Conservation (phyloP, 2,888 invertebrate species). For the Hololepta plana region DNA sequence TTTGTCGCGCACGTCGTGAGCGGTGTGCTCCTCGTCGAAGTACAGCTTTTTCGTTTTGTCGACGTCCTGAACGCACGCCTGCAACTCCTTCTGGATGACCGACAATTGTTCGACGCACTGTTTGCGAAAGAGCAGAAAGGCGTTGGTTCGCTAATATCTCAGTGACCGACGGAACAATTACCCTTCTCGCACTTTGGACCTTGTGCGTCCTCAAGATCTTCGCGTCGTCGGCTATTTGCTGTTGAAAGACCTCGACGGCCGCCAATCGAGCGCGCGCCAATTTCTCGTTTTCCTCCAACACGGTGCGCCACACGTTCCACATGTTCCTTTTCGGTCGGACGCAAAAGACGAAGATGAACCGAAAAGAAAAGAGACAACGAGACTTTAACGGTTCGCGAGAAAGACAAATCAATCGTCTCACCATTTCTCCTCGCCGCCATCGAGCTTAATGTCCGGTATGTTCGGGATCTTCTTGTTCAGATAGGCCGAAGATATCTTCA, state of each 20-base stretch:
- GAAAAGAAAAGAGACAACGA: background rate
- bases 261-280: constrained; percentile 77
- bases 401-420: constrained; percentile 25
- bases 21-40: constrained; percentile 89
- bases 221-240: constrained; percentile 86
- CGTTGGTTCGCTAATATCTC: constrained; percentile 3
- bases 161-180: constrained; percentile 17
- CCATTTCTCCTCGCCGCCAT: constrained; percentile 84
- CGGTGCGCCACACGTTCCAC: constrained; percentile 95
- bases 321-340: constrained; percentile 54
- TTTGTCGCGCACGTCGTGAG: constrained; percentile 88
- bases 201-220: constrained; percentile 73
- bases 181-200: constrained; percentile 63
- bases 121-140: constrained; percentile 5
- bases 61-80: constrained; percentile 70
- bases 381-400: no score
- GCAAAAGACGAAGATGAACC: background rate
- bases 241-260: constrained; percentile 87
- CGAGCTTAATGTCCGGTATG: constrained; percentile 78
- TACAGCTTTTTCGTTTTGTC: constrained; percentile 90
- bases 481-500: constrained; percentile 82
- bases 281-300: constrained; percentile 89
- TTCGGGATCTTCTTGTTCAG: constrained; percentile 87
- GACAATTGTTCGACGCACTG: constrained; percentile 67
- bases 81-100: constrained; percentile 78